A percentile compares a stretch with the other conserved stretches of the same genome.
Evolutionary conservation across 2,113 vertebrate genomes (phyloP).

Genomic region (Ondatra zibethicus): DNA sequence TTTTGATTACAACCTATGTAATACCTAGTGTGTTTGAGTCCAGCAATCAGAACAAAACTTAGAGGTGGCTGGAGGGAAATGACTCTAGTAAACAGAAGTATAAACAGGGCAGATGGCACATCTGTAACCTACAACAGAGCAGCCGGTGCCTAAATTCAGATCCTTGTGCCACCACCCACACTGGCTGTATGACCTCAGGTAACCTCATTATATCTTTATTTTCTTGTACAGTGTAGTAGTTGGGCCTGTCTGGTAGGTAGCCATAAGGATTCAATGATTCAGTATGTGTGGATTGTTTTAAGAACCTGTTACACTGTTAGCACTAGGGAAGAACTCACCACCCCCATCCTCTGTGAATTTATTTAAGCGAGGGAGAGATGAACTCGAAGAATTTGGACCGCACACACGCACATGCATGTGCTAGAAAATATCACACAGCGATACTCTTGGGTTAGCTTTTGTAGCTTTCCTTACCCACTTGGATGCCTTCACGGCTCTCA

Average conservation of each 20-base stretch:
- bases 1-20: constrained; percentile 39
- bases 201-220: background rate
- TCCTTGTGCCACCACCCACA: background rate
- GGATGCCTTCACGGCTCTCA: background rate
- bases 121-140: background rate
- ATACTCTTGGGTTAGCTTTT: background rate
- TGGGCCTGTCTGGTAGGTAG: no score
- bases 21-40: constrained; percentile 6
- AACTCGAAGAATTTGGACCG: background rate
- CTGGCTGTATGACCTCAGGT: background rate
- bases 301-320: background rate
- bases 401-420: no score
- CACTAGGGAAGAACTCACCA: background rate
- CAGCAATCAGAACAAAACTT: background rate
- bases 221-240: background rate
- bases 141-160: background rate
- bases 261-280: background rate
- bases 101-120: background rate
- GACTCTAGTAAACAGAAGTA: background rate
- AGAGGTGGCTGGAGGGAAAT: background rate
- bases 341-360: background rate
- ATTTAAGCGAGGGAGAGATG: background rate
- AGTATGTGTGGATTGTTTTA: background rate
- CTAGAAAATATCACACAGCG: background rate
- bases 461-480: background rate